phyloP scores from a whole-genome alignment of 2,888 invertebrate species.

The Panopea generosa region DNA sequence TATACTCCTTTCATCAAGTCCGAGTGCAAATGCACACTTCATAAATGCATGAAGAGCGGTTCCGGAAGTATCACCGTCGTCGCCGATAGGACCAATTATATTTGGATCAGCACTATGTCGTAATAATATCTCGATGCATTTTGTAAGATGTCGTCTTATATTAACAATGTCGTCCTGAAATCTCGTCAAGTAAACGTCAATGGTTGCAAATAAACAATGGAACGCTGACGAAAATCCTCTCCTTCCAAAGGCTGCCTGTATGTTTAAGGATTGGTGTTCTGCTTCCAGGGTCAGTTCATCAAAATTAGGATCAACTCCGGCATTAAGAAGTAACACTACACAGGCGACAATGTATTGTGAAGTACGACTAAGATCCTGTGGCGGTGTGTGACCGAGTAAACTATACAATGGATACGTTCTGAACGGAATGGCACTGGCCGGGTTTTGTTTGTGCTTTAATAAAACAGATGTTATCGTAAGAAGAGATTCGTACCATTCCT shows the following conservation, averaged over 20 bases:
- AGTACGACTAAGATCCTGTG: constrained; percentile 69
- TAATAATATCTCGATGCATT: constrained; percentile 72
- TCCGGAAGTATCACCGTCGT: constrained; percentile 55
- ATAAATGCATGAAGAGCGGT: constrained; percentile 75
- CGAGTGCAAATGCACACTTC: constrained; percentile 57
- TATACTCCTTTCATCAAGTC: constrained; percentile 62
- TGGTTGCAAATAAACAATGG: constrained; percentile 73
- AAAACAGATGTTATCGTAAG: constrained; percentile 76
- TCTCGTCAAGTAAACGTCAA: constrained; percentile 61
- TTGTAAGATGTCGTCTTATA: constrained; percentile 62
- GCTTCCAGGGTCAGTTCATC: constrained; percentile 74
- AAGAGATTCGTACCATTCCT: constrained; percentile 72
- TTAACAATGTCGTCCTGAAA: constrained; percentile 54
- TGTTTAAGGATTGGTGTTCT: constrained; percentile 48
- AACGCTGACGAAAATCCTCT: constrained; percentile 76
- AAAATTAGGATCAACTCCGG: constrained; percentile 80
- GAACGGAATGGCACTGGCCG: constrained; percentile 70
- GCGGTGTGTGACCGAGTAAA: constrained; percentile 71
- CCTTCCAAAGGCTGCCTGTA: constrained; percentile 75
- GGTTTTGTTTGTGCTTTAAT: constrained; percentile 73
- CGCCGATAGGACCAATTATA: constrained; percentile 62
- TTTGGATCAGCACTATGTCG: constrained; percentile 72
- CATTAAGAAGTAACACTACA: constrained; percentile 70
- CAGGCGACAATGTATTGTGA: constrained; percentile 71
- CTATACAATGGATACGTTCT: constrained; percentile 81